phyloP scores from a whole-genome alignment of 1,140 invertebrate genomes.

The Drosophila melanogaster region DNA sequence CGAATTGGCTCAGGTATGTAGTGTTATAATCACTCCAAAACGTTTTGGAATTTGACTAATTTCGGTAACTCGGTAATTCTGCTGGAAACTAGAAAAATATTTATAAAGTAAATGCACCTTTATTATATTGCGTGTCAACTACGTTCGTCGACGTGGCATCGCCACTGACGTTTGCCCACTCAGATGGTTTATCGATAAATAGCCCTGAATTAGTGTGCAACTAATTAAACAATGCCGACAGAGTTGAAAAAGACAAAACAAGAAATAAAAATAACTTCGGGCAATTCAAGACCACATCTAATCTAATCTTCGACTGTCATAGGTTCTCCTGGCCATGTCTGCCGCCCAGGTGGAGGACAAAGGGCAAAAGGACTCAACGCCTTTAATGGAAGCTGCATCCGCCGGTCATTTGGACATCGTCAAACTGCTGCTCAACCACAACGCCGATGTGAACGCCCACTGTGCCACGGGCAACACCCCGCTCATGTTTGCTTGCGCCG shows the following conservation, averaged over 20 bases:
- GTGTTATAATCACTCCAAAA: too few species aligned
- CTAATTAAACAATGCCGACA: neutral
- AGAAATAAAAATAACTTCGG: neutral
- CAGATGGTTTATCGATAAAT: conserved; percentile 34
- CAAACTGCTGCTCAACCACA: conserved; percentile 94
- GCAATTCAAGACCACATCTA: neutral
- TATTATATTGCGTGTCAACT: too few species aligned
- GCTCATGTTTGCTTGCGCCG: conserved; percentile 98
- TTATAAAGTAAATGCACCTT: too few species aligned
- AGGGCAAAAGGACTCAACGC: conserved; percentile 96
- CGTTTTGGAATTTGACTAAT: too few species aligned
- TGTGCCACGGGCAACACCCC: conserved; percentile 98
- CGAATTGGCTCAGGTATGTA: conserved; percentile 93
- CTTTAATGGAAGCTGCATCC: conserved; percentile 98
- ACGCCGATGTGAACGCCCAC: conserved; percentile 98
- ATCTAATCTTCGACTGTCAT: conserved; percentile 5
- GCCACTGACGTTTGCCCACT: neutral
- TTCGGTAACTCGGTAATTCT: too few species aligned
- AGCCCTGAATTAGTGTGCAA: neutral
- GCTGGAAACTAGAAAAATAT: too few species aligned
- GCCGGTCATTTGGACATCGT: conserved; percentile 98
- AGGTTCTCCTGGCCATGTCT: conserved; percentile 97
- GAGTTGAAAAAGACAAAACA: neutral
- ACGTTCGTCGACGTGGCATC: conserved; percentile 25
- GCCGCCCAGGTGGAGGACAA: conserved; percentile 98